phyloP scores from a whole-genome alignment of 2,113 vertebrate species.

The Platichthys stellatus region DNA sequence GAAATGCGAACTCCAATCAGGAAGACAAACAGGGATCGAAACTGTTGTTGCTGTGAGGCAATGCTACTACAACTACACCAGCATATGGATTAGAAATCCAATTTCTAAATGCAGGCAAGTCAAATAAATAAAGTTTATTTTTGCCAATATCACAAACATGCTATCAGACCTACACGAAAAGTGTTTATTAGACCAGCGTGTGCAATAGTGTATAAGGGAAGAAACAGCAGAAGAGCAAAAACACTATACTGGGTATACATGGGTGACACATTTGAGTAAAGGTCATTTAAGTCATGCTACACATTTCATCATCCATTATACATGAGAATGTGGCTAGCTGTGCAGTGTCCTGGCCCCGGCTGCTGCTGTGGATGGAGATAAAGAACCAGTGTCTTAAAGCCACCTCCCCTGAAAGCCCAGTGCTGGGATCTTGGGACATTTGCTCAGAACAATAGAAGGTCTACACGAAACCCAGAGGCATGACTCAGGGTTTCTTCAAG shows the following conservation, averaged over 20 bases:
- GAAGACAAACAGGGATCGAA: no score
- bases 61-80: no score
- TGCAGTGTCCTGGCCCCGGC: no score
- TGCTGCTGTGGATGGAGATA: no score
- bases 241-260: neutral
- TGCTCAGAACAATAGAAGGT: no score
- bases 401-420: no score
- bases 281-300: conserved; percentile 39
- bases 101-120: neutral
- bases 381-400: no score
- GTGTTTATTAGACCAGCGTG: neutral
- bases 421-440: no score
- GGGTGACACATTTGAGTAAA: conserved; percentile 25
- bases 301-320: conserved; percentile 58
- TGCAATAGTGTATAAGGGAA: neutral
- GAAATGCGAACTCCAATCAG: no score
- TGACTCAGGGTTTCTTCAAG: no score
- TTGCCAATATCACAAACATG: neutral
- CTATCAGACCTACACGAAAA: neutral
- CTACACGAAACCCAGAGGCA: no score
- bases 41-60: no score
- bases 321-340: conserved; percentile 20
- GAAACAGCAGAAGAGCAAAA: neutral
- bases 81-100: neutral
- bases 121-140: neutral